Percentiles rank a stretch among this genome's conserved stretches.
These are phyloP conservation scores for Periplaneta americana DNA, from an alignment of 1,140 invertebrate species.

Conservation along the genomic window DNA sequence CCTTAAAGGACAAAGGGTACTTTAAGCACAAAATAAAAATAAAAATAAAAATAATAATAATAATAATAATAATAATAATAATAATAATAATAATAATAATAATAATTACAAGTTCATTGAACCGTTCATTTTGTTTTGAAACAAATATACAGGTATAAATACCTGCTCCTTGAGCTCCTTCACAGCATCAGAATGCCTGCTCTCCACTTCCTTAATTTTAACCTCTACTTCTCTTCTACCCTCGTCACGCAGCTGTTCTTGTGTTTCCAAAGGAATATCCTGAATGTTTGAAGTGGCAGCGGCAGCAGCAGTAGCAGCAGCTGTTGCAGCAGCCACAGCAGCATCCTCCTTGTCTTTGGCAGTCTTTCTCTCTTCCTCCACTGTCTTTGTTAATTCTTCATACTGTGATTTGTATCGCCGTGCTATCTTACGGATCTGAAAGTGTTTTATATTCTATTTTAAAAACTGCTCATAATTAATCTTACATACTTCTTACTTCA, in stretches of 20 bases:
- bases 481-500: neutral
- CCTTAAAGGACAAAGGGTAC: too few species aligned
- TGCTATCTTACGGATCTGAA: constrained; percentile 79
- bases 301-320: constrained; percentile 36
- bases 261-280: constrained; percentile 33
- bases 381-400: constrained; percentile 60
- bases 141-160: neutral
- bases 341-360: constrained; percentile 39
- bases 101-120: too few species aligned
- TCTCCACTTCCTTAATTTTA: constrained; percentile 16
- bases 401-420: constrained; percentile 87
- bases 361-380: constrained; percentile 56
- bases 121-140: too few species aligned
- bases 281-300: constrained; percentile 37
- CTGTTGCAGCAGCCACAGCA: constrained; percentile 37
- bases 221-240: constrained; percentile 43
- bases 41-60: too few species aligned
- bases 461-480: neutral
- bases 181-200: constrained; percentile 28
- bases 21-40: too few species aligned
- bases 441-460: neutral
- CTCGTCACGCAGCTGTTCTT: constrained; percentile 43
- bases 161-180: constrained; percentile 51
- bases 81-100: too few species aligned
- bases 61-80: too few species aligned